Conservation (phyloP, 2,888 invertebrate genomes). For the Agrotis puta region DNA sequence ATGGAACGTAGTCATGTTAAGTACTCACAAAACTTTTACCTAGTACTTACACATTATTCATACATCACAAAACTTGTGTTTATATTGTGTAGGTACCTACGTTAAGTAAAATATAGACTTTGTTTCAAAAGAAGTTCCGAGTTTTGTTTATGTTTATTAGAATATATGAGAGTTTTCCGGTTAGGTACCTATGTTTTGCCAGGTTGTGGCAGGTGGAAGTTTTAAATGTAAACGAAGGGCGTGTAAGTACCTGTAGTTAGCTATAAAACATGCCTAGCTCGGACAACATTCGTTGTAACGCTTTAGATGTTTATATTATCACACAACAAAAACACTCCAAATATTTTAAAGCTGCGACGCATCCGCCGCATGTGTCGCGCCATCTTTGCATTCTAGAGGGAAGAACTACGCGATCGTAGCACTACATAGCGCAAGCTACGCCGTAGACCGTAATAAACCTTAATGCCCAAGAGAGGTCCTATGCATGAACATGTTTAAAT, state of each 20-base stretch:
- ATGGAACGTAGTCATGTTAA: not conserved
- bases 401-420: conserved; percentile 1
- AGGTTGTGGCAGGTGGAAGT: conserved; percentile 12
- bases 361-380: too few relatives aligned
- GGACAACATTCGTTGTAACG: too few relatives aligned
- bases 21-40: conserved; percentile 1
- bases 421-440: not conserved
- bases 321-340: not conserved
- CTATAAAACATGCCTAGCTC: not conserved
- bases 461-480: not conserved
- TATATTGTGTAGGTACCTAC: conserved; percentile 41
- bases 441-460: conserved; percentile 4
- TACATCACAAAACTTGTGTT: conserved; percentile 42
- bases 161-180: conserved; percentile 48
- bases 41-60: conserved; percentile 14
- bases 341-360: not conserved
- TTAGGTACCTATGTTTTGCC: conserved; percentile 7
- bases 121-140: conserved; percentile 53
- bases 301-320: too few relatives aligned
- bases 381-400: too few relatives aligned
- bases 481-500: not conserved
- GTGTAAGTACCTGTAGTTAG: not conserved
- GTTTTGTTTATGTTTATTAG: conserved; percentile 48
- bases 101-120: conserved; percentile 56
- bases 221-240: conserved; percentile 23